Evolutionary conservation across 2,113 vertebrate species (phyloP).

Genomic region (Ameiurus melas): DNA sequence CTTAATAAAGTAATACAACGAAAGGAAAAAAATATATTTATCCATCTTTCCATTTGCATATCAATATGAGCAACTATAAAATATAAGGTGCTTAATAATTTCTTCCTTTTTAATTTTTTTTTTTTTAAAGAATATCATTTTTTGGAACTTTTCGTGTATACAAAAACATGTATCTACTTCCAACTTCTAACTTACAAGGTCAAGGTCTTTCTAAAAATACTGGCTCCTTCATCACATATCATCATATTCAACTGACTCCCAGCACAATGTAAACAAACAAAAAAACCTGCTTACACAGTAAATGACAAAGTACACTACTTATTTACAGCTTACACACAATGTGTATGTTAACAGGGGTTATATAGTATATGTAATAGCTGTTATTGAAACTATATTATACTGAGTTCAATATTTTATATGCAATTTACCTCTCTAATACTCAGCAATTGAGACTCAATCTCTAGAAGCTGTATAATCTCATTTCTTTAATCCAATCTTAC

Average conservation of each 20-base stretch:
- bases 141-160: slow-evolving; percentile 57
- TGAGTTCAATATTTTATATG: slow-evolving; percentile 28
- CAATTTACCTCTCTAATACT: slow-evolving; percentile 3
- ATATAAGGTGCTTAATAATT: slow-evolving; percentile 59
- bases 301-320: slow-evolving; percentile 54
- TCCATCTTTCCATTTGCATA: not conserved
- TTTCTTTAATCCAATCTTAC: slow-evolving; percentile 4
- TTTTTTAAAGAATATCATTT: slow-evolving; percentile 50
- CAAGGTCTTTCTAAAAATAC: slow-evolving; percentile 55
- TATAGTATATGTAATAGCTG: slow-evolving; percentile 25
- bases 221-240: slow-evolving; percentile 51
- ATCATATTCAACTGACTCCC: slow-evolving; percentile 56
- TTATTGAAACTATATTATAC: slow-evolving; percentile 21
- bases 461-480: slow-evolving; percentile 12
- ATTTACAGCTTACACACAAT: slow-evolving; percentile 40
- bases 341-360: slow-evolving; percentile 12
- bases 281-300: slow-evolving; percentile 58
- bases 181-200: slow-evolving; percentile 37
- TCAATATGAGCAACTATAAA: not conserved
- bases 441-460: not conserved
- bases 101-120: no score
- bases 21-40: not conserved
- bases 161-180: slow-evolving; percentile 57
- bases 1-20: not conserved
- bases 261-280: slow-evolving; percentile 65